Percentiles rank a stretch among this genome's conserved stretches.
Evolutionary conservation across 2,113 vertebrate genomes (phyloP).

Genomic region (Melanerpes formicivorus): DNA sequence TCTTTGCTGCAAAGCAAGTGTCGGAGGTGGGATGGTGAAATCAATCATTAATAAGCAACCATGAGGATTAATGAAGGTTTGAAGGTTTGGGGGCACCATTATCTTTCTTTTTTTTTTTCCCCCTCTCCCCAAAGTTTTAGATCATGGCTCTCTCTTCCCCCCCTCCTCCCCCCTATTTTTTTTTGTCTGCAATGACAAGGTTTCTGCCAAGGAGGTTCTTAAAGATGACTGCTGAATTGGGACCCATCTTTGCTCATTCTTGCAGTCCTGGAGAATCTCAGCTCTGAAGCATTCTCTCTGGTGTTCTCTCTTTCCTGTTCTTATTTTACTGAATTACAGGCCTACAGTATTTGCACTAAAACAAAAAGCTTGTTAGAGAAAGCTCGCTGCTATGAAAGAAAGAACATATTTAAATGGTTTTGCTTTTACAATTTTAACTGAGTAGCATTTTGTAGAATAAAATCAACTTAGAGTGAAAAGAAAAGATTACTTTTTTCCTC

Average conservation of each 20-base stretch:
- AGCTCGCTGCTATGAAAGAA: conserved; percentile 82
- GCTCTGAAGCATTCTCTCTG: conserved; percentile 62
- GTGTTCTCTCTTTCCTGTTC: conserved; percentile 53
- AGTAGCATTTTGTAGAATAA: conserved; percentile 84
- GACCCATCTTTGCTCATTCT: conserved; percentile 35
- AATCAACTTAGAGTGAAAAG: conserved; percentile 75
- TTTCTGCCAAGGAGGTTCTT: conserved; percentile 44
- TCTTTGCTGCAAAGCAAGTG: neutral
- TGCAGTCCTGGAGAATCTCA: conserved; percentile 51
- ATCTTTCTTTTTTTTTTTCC: conserved; percentile 27
- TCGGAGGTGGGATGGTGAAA: neutral
- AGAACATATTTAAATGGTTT: conserved; percentile 74
- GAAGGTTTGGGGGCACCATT: conserved; percentile 58
- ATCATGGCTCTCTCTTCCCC: neutral
- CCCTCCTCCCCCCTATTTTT: neutral
- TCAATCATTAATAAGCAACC: neutral
- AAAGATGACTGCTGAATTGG: conserved; percentile 51
- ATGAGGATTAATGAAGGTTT: conserved; percentile 42
- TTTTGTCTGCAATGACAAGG: neutral
- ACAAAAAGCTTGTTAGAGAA: conserved; percentile 79
- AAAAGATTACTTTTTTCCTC: conserved; percentile 55
- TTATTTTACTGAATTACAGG: conserved; percentile 75
- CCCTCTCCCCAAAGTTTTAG: neutral
- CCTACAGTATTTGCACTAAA: conserved; percentile 84
- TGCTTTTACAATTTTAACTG: conserved; percentile 75